A percentile compares a stretch with the other conserved stretches of the same genome.
Conservation (phyloP, 2,888 invertebrate species). For the Mamestra brassicae region DNA sequence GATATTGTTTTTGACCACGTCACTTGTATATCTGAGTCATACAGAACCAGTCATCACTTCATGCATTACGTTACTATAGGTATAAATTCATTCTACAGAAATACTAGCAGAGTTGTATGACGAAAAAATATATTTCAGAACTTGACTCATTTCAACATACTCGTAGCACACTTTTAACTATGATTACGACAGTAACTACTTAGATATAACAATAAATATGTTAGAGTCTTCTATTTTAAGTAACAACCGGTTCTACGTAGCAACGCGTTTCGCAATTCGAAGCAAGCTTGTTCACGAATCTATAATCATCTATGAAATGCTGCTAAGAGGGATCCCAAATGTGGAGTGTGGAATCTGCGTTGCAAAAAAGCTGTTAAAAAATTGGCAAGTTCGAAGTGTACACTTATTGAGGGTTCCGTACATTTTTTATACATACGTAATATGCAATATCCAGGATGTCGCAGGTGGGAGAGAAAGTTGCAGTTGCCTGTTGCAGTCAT, state of each 20-base stretch:
- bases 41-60: neutral
- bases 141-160: neutral
- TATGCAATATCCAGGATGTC: neutral
- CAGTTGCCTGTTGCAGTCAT: neutral
- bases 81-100: neutral
- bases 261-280: conserved; percentile 50
- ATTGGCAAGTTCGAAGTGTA: conserved; percentile 10
- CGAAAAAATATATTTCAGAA: conserved; percentile 9
- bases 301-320: conserved; percentile 57
- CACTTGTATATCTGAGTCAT: conserved; percentile 17
- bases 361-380: conserved; percentile 40
- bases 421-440: neutral
- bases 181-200: neutral
- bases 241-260: conserved; percentile 42
- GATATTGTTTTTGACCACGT: conserved; percentile 18
- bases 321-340: conserved; percentile 53
- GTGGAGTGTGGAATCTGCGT: conserved; percentile 48
- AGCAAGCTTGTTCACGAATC: conserved; percentile 45
- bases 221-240: conserved; percentile 37
- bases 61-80: neutral
- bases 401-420: conserved; percentile 42
- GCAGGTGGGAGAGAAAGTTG: no score
- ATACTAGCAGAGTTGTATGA: neutral
- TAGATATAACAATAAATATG: conserved; percentile 23
- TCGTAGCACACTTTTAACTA: conserved; percentile 1